phyloP scores from a whole-genome alignment of 2,888 invertebrate genomes.

The Apodemia zela region DNA sequence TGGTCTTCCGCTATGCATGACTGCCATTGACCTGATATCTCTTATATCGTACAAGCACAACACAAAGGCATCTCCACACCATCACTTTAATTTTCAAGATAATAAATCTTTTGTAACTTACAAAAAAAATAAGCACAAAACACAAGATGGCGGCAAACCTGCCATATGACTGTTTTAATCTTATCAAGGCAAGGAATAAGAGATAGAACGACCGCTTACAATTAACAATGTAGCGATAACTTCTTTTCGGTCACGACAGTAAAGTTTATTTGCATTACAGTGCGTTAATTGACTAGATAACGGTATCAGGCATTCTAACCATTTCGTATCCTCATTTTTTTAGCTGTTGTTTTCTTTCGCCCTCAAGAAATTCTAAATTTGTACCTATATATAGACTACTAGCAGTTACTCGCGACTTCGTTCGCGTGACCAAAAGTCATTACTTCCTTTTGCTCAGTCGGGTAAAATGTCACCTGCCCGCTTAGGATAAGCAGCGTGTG shows the following conservation, averaged over 20 bases:
- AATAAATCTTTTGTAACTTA: slow-evolving; percentile 25
- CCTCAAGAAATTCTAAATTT: not conserved
- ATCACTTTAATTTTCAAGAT: slow-evolving; percentile 42
- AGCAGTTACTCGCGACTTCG: too few species aligned
- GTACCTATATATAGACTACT: too few species aligned
- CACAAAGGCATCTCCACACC: slow-evolving; percentile 46
- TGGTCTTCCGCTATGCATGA: slow-evolving; percentile 57
- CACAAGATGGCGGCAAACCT: slow-evolving; percentile 47
- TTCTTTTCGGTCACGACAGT: slow-evolving; percentile 49
- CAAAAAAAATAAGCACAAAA: slow-evolving; percentile 34
- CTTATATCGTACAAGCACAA: slow-evolving; percentile 51
- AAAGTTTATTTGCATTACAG: slow-evolving; percentile 42
- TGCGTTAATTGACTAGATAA: slow-evolving; percentile 43
- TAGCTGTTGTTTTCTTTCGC: not conserved
- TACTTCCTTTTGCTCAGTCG: too few species aligned
- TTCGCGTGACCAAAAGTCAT: too few species aligned
- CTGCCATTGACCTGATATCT: slow-evolving; percentile 50
- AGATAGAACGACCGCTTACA: slow-evolving; percentile 62
- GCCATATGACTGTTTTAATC: slow-evolving; percentile 68
- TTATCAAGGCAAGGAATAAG: slow-evolving; percentile 63
- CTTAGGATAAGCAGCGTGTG: too few species aligned
- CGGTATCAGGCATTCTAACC: slow-evolving; percentile 41
- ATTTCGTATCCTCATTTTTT: slow-evolving; percentile 23
- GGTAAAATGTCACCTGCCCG: too few species aligned
- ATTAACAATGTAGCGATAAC: slow-evolving; percentile 64